Base-by-base conservation (phyloP, 2,113 vertebrate species). In the Sorex araneus region DNA sequence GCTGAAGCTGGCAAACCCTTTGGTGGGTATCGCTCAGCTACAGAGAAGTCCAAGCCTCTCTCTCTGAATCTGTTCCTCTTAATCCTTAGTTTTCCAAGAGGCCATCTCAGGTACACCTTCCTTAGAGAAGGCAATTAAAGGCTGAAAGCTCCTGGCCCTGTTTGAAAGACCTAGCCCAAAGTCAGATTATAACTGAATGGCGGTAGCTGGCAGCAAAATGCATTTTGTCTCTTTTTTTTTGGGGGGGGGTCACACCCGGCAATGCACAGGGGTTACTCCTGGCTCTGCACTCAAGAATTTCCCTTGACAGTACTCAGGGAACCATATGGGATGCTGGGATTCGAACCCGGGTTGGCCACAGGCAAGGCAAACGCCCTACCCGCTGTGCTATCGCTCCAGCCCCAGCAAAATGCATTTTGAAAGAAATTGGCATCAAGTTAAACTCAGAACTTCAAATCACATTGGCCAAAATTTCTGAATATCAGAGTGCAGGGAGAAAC, bases 381-480 rank as follows among this genome's bases (percentile, higher is more conserved):
- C n/a, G n/a, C n/a, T n/a, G n/a, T n/a, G n/a, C n/a, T n/a, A n/a
- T n/a, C n/a, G n/a, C n/a, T n/a, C n/a, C n/a, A n/a, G n/a, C n/a
- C n/a, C n/a, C 69, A 94, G 71, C 57, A 92, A 95, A 97, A 84
- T 28, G 69, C 67, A 76, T 10, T 30, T 69, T n/a, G 50, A 87
- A 40, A 83, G 47, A 91, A 92, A 90, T 47, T 50, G 70, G 76
- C 91, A 91, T 82, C 94, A 95, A 95, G 82, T 70, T 92, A 82
- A 94, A 94, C 60, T 28, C n/a, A 67, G 64, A 50, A 50, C 73
- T 96, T 90, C 94, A 74, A 89, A 76, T 50, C 84, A 23, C 9
- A 25, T 81, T 77, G 92, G 34, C 85, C 3, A 90, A 93, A 10
- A 57, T 92, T 96, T 70, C 93, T 81, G n/a, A 77, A 93, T 54